Evolutionary conservation across 2,888 invertebrate genomes (phyloP), one percentile per base, ranked within the genome.

Genomic region (Latrodectus hesperus): DNA sequence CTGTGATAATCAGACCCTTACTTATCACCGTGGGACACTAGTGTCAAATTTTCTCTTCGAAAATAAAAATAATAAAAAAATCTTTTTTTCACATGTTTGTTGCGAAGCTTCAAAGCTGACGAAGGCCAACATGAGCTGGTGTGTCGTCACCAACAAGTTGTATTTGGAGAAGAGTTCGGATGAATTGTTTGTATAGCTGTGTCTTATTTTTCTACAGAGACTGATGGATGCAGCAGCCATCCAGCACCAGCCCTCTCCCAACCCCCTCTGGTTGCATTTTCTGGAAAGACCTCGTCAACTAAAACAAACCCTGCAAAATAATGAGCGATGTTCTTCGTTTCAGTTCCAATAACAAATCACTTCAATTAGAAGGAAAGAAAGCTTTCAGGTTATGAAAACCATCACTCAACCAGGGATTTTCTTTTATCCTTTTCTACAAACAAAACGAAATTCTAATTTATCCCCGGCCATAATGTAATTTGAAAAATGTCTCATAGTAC

Each of bases 321-420:
- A 76, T 70, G n/a, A 83, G 76, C 83, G 76, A 76, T 38, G 38
- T 4, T 38, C 67, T 83, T 38, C 76, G 71, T 72, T 77, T 55
- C 64, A 51, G 71, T 77, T 77, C 64, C 72, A 84, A 84, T 84
- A 84, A 84, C 84, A 84, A 84, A 84, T 84, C 84, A 84, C 78
- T 67, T 67, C 78, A 84, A 84, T 84, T 84, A 84, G 65, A 67
- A 16, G 55, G 72, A 64, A 72, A 80, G 72, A 72, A 16, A 16
- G 49, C 16, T 26, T n/a, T n/a, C 60, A 60, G 38, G 38, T 38
- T 38, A 38, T 38, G 38, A 38, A 38, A 38, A 38, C 38, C 38
- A 38, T 38, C 38, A 38, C 38, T 38, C 38, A 38, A 38, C 38
- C 2, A 38, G 38, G 38, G 38, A 38, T 38, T 38, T 38, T 1